phyloP scores from a whole-genome alignment of 2,797 vertebrate genomes.

The Lithobates sylvaticus region DNA sequence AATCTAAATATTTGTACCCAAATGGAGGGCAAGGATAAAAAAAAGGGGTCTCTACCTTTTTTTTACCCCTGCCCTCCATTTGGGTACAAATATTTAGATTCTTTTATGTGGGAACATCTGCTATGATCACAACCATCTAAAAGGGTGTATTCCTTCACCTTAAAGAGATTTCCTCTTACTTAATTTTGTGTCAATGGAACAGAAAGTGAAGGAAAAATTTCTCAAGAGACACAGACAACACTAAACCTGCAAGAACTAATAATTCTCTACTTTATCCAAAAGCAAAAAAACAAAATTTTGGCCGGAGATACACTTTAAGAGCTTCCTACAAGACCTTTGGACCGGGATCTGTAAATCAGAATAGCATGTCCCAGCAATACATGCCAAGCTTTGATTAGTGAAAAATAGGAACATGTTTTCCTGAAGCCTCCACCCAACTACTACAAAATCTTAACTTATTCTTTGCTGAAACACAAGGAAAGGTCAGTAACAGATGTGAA shows the following conservation, averaged over 20 bases:
- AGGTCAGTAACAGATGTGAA: not conserved
- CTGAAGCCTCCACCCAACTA: constrained; percentile 23
- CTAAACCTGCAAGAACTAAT: not conserved
- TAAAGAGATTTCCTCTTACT: no score
- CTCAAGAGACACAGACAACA: not conserved
- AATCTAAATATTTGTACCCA: no score
- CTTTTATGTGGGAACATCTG: no score
- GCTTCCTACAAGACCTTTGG: not conserved
- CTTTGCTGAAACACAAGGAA: not conserved
- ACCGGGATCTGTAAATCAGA: constrained; percentile 38
- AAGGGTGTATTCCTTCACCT: not conserved
- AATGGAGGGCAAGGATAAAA: no score
- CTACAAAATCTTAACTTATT: constrained; percentile 2
- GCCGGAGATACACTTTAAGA: not conserved
- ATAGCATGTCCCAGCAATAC: constrained; percentile 36
- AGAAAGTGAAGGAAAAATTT: no score
- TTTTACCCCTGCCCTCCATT: no score
- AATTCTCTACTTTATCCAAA: not conserved
- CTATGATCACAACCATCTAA: no score
- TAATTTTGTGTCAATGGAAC: no score
- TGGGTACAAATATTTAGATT: no score
- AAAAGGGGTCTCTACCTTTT: no score
- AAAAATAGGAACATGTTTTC: constrained; percentile 34
- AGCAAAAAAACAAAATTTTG: not conserved
- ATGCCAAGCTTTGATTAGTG: constrained; percentile 26